phyloP scores from a whole-genome alignment of 2,113 vertebrate species.

The Malurus cyaneus region DNA sequence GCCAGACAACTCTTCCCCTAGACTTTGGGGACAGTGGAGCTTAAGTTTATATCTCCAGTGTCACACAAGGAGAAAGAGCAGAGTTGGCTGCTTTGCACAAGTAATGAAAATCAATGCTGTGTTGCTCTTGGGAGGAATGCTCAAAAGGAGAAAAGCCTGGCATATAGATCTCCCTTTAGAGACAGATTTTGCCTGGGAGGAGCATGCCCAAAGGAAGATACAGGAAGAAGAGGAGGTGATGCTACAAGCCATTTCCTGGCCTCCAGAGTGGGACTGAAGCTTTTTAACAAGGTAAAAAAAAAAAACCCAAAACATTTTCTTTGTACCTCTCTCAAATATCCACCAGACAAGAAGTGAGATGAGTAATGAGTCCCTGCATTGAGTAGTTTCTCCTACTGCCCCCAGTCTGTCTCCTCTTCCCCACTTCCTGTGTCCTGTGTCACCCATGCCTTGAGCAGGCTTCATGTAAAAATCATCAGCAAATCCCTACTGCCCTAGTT shows the following conservation, averaged over 20 bases:
- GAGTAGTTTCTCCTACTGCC: background rate
- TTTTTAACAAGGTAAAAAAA: slow-evolving; percentile 14
- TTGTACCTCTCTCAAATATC: background rate
- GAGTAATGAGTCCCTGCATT: background rate
- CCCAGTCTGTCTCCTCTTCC: background rate
- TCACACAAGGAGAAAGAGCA: background rate
- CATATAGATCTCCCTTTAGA: background rate
- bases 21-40: background rate
- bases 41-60: background rate
- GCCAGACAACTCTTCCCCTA: background rate
- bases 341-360: background rate
- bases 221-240: background rate
- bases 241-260: background rate
- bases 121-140: background rate
- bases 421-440: background rate
- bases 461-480: background rate
- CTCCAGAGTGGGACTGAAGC: background rate
- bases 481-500: background rate
- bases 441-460: background rate
- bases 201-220: background rate
- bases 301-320: background rate
- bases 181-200: background rate
- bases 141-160: background rate
- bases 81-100: background rate
- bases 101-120: background rate